phyloP scores from a whole-genome alignment of 2,113 vertebrate genomes.

The Tonatia bakeri region DNA sequence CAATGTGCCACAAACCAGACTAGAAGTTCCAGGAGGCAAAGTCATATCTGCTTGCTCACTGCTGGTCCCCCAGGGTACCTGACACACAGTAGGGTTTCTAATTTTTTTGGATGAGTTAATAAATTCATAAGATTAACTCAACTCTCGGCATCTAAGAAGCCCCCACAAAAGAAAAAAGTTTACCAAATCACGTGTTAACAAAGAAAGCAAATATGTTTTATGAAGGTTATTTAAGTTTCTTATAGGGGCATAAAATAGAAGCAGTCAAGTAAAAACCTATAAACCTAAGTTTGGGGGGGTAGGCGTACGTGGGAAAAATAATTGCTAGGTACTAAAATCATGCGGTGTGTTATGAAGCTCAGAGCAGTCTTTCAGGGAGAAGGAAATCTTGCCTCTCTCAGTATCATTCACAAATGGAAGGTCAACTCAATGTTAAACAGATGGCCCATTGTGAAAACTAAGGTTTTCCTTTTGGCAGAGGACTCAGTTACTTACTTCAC shows the following conservation, averaged over 20 bases:
- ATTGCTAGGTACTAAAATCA: background rate
- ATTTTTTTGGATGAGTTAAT: background rate
- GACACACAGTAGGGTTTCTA: background rate
- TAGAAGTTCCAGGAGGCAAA: background rate
- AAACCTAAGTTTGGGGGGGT: background rate
- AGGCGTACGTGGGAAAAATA: background rate
- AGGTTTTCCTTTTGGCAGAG: background rate
- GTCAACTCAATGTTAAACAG: conserved; percentile 43
- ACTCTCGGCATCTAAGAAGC: background rate
- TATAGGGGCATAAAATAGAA: background rate
- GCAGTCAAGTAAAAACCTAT: background rate
- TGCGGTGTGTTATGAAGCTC: background rate
- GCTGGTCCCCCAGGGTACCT: background rate
- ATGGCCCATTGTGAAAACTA: conserved; percentile 48
- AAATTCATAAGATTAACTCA: background rate
- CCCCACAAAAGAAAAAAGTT: background rate
- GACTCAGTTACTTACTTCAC: background rate
- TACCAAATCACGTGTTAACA: background rate
- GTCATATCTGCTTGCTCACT: background rate
- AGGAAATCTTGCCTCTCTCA: background rate
- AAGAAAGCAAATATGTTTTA: background rate
- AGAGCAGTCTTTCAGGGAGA: background rate
- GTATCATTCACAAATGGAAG: conserved; percentile 30
- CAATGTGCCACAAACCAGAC: background rate
- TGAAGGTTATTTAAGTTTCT: background rate